Evolutionary conservation across 30 jellyfish, hydroid and myxozoan genomes (phyloP), one percentile per base, ranked within the genome.

Genomic region (Cassiopea andromeda): DNA sequence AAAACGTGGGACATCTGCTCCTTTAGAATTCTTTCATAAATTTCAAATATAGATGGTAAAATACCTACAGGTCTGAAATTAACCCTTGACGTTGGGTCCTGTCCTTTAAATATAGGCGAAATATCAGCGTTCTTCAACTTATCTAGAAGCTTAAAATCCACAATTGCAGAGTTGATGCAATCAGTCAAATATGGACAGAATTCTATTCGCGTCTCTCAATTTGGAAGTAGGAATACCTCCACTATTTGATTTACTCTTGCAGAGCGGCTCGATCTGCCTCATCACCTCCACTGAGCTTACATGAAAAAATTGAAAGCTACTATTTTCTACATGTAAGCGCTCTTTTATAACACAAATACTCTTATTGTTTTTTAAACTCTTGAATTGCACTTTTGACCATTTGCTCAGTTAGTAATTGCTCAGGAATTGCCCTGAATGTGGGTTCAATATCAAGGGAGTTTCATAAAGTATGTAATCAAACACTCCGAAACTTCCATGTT

Each of bases 111-210:
- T 74, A 82, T 60, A 48, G 82, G 82, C 54, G 82, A 58, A 47
- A 82, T 77, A 82, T 82, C n/a, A 61, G 82, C 45, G 45, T 82
- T 73, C 77, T 82, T 82, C 70, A 82, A 77, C 67, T 38, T 58
- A 46, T 82, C 82, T 82, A 82, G 90, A 82, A 82, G 69, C 81
- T 48, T 27, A 69, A 73, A 82, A 73, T 82, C 77, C 54, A 58
- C 43, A n/a, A 82, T 66, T 72, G 90, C 81, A 58, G 90, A 58
- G 77, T 82, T 82, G 76, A 64, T 64, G 77, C 82, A 82, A 77
- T 44, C 82, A 82, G 90, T 82, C 58, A 82, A 69, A 82, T 82
- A 82, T 61, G 90, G 90, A 67, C 90, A 82, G 71, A 59, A 64
- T 73, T 43, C 72, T 68, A 61, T 82, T 82, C 57, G 73, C 44